Conservation (phyloP, 2,113 vertebrate genomes). For the Halichoeres trimaculatus region DNA sequence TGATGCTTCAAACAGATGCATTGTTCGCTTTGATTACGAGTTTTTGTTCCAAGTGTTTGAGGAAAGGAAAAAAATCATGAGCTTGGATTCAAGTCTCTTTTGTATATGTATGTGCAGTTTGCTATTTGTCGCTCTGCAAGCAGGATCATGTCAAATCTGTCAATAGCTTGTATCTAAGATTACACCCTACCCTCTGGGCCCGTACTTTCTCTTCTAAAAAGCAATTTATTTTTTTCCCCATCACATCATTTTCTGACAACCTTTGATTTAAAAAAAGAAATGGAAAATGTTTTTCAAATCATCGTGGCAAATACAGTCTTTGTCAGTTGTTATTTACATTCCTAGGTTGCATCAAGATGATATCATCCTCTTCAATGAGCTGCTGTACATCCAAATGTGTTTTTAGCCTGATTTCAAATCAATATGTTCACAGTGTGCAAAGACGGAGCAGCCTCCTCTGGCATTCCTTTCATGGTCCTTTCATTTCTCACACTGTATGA, state of each 20-base stretch:
- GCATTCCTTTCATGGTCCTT: constrained; percentile 2
- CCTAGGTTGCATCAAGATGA: not conserved
- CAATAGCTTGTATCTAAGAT: constrained; percentile 4
- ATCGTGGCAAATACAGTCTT: not conserved
- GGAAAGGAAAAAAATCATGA: not conserved
- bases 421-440: constrained; percentile 10
- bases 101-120: not conserved
- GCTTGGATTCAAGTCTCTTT: not conserved
- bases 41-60: not conserved
- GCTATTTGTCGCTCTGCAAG: constrained; percentile 1
- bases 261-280: constrained; percentile 2
- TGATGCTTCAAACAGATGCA: not conserved
- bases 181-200: not conserved
- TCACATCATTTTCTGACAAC: not conserved
- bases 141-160: not conserved
- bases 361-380: not conserved
- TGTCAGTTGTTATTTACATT: not conserved
- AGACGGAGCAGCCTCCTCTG: not conserved
- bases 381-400: not conserved
- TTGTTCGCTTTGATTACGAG: not conserved
- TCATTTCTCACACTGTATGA: not conserved
- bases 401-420: constrained; percentile 6
- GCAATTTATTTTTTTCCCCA: not conserved
- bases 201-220: not conserved
- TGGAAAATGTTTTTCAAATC: not conserved